Conservation (phyloP, 2,888 invertebrate species). For the Temnothorax rugatulus region DNA sequence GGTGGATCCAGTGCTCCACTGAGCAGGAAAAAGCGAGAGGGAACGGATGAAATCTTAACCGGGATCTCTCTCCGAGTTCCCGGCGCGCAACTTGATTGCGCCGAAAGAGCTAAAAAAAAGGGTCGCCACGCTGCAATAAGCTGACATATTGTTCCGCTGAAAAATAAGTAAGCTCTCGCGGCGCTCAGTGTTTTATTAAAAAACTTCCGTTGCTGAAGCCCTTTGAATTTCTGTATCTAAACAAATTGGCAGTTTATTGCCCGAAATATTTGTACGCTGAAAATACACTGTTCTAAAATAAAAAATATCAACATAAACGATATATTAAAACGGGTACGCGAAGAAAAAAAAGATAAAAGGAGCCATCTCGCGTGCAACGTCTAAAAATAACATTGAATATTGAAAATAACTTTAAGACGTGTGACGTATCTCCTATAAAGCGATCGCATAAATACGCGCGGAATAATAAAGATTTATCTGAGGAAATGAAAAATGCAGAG, state of each 20-base stretch:
- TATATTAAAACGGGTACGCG: background rate
- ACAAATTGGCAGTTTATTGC: slow-evolving; percentile 22
- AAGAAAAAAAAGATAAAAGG: background rate
- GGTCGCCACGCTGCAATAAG: slow-evolving; percentile 22
- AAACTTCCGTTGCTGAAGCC: background rate
- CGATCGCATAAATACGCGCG: background rate
- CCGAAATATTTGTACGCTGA: slow-evolving; percentile 5
- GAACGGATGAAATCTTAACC: slow-evolving; percentile 46
- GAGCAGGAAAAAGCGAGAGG: slow-evolving; percentile 31
- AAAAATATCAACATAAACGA: background rate
- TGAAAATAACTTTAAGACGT: background rate
- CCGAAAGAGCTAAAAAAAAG: slow-evolving; percentile 30
- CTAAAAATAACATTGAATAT: background rate
- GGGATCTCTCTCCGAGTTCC: slow-evolving; percentile 19
- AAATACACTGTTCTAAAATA: background rate
- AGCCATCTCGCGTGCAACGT: background rate
- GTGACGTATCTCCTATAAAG: slow-evolving; percentile 1
- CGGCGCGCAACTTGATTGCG: slow-evolving; percentile 41
- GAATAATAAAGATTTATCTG: slow-evolving; percentile 27
- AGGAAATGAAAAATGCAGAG: slow-evolving; percentile 17
- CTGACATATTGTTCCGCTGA: slow-evolving; percentile 41
- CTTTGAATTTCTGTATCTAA: slow-evolving; percentile 11
- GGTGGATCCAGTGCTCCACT: slow-evolving; percentile 30
- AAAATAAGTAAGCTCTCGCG: slow-evolving; percentile 33
- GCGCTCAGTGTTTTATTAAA: slow-evolving; percentile 28